Evolutionary conservation across 2,797 vertebrate species (phyloP), one percentile per base, ranked within the genome.

Genomic region (Mallotus villosus): DNA sequence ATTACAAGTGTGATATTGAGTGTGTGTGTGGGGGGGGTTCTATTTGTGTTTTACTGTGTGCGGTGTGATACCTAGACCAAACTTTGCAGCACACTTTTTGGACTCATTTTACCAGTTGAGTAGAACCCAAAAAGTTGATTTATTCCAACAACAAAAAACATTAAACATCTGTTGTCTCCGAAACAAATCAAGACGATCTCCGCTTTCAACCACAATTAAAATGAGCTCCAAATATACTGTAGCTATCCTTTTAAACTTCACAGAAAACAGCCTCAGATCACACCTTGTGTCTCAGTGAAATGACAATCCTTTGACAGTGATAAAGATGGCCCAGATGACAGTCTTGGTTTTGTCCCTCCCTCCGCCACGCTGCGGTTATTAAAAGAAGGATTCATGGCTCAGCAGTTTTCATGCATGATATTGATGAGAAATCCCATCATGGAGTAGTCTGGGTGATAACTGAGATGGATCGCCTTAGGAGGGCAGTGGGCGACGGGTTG

Each of bases 401-500:
- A 89, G 86, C 86, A 84, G 67, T 84, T 91, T 86, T 81, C 77
- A 71, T 83, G 83, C 84, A 75, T 79, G 81, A 82, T 89, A 82
- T 80, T 87, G 90, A 92, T 88, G 85, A 87, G 81, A 83, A 88
- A 86, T 86, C 81, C 82, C 65, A 74, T 77, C 82, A 70, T 62
- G 17, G 62, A 84, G 86, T 89, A 79, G 84, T 82, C 79, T 60
- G 67, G 49, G 70, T 74, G 76, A 75, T 78, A 85, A 81, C 80
- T 16, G 74, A 80, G 84, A 80, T 89, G 84, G 87, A 91, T 91
- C 75, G 76, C 73, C 41, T 65, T 41, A n/a, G 46, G 71, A 55
- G 71, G 81, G 67, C 61, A 63, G 74, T 70, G 73, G 85, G 81
- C 41, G 71, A 81, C 64, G 78, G 85, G 79, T 85, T 89, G 76